Evolutionary conservation across 2,888 invertebrate species (phyloP).

Genomic region (Himalopsyche japonica): DNA sequence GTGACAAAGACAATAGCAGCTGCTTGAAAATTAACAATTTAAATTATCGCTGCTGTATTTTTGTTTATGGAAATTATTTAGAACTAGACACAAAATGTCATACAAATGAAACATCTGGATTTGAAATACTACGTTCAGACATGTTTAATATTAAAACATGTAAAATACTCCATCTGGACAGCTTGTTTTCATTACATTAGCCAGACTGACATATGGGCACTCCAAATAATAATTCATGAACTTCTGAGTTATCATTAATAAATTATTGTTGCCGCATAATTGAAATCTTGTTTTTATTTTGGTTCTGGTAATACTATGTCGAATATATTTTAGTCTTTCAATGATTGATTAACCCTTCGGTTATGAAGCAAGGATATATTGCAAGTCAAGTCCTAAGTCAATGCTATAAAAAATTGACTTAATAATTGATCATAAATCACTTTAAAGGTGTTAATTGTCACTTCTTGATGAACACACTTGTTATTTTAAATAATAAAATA

Average conservation of each 20-base stretch:
- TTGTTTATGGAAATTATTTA: not conserved
- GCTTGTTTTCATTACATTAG: not conserved
- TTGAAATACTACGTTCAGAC: not conserved
- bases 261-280: too few relatives aligned
- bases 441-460: too few relatives aligned
- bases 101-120: not conserved
- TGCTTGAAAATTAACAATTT: not conserved
- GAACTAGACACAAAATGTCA: not conserved
- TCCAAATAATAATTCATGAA: not conserved
- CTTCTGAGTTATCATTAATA: not conserved
- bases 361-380: too few relatives aligned
- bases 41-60: not conserved
- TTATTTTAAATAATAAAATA: too few relatives aligned
- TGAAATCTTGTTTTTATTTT: too few relatives aligned
- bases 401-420: too few relatives aligned
- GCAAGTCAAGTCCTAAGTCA: too few relatives aligned
- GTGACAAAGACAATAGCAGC: not conserved
- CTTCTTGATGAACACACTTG: too few relatives aligned
- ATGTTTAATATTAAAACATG: not conserved
- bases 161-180: not conserved
- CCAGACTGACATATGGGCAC: not conserved
- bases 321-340: too few relatives aligned
- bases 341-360: too few relatives aligned
- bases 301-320: too few relatives aligned
- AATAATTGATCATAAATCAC: too few relatives aligned